Percentiles rank a stretch among this genome's conserved stretches.
These are phyloP conservation scores for Diploptera punctata DNA, from an alignment of 2,888 invertebrate genomes.

Conservation along the genomic window DNA sequence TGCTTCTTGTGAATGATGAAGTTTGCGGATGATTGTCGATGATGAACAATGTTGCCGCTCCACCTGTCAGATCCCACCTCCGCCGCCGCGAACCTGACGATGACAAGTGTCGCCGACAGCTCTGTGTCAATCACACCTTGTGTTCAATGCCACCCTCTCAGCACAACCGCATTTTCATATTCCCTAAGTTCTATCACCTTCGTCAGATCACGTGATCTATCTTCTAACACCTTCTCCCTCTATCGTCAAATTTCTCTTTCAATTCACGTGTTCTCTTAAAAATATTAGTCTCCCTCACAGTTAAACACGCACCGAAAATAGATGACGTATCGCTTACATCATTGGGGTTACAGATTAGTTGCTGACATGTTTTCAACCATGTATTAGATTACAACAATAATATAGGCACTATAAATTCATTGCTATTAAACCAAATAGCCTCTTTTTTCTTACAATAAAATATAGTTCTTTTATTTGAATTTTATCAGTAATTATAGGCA, in stretches of 20 bases:
- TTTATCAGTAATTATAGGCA: background rate
- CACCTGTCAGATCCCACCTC: background rate
- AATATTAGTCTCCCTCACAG: background rate
- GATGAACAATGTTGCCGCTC: background rate
- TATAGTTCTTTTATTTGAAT: background rate
- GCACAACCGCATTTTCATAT: too few species aligned
- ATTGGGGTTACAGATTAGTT: background rate
- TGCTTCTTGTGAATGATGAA: conserved; percentile 1
- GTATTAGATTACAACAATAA: too few species aligned
- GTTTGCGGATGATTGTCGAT: conserved; percentile 6
- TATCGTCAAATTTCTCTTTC: background rate
- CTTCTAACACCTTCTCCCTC: background rate
- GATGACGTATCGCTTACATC: background rate
- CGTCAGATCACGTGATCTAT: conserved; percentile 11
- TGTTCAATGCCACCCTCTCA: too few species aligned
- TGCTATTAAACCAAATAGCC: background rate
- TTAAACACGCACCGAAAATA: conserved; percentile 12
- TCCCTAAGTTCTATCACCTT: background rate
- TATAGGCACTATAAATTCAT: conserved; percentile 1
- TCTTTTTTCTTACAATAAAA: background rate
- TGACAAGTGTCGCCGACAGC: background rate
- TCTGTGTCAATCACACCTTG: too few species aligned
- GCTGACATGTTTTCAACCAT: background rate
- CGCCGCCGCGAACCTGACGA: background rate
- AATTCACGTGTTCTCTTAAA: background rate